Base-by-base conservation (phyloP, 2,888 invertebrate species). In the Linnaemya tessellans region DNA sequence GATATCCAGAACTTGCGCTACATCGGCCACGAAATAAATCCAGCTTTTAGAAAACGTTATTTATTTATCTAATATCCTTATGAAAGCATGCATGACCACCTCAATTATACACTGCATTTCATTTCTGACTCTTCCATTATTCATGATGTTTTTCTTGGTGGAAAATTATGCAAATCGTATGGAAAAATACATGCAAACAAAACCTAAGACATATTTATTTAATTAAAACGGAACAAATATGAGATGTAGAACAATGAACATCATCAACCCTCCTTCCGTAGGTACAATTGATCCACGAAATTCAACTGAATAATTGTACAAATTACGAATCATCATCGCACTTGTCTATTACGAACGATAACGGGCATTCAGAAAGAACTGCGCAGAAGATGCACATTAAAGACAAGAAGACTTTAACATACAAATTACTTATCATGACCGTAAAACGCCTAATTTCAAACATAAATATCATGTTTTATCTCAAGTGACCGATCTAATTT, bases 371-470 rank as follows among this genome's bases (percentile, higher is more conserved):
- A 58, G 30, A 20, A 41, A 58, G 20, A 25, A 41, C 54, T 65
- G 56, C 46, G 41, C 56, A 54, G 38, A 56, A 70, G 68, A 84
- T 80, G 58, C 18, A 46, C 60, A 73, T 8, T 46, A 64, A 75
- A 75, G 75, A 65, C 77, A 70, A 73, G 41, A 56, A 51, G 60
- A 58, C 75, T 68, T 81, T 80, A 41, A 75, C 64, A 82, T 71
- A 85, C 85, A 91, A 88, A 91, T 90, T 90, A 91, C 90, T 90
- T 90, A 91, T 91, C 90, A 90, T 89, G 89, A 88, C 90, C 90
- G 90, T 90, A 91, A 90, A 90, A 90, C 89, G 91, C 90, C 90
- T 90, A 91, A 90, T 91, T 90, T 91, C 89, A 86, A 88, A 88
- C 90, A 90, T 90, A 90, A 91, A 90, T 90, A 90, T 88, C 80